Percentiles rank a stretch among this genome's conserved stretches.
Evolutionary conservation across 2,797 vertebrate genomes (phyloP).

Genomic region (Todus mexicanus): DNA sequence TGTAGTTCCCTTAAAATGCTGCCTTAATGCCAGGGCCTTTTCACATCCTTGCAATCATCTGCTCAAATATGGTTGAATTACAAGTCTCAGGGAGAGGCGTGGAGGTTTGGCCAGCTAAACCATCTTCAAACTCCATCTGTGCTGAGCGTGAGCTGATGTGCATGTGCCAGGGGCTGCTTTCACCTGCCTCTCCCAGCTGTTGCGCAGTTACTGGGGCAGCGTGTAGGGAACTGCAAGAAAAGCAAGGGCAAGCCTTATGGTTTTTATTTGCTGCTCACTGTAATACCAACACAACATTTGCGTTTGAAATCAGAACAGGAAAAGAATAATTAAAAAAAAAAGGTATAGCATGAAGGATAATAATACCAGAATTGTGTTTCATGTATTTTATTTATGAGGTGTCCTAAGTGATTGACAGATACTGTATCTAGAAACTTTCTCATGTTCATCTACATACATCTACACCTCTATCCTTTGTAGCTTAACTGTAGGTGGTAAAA

Average conservation of each 20-base stretch:
- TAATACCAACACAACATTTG: neutral
- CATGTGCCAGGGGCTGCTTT: neutral
- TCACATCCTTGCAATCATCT: neutral
- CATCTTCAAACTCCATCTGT: neutral
- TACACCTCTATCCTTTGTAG: neutral
- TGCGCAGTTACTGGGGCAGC: rapidly evolving
- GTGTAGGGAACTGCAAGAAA: neutral
- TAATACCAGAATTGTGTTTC: neutral
- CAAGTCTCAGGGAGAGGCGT: neutral
- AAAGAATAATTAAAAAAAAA: neutral
- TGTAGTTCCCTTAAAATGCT: neutral
- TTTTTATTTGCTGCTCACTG: neutral
- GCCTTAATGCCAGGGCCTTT: neutral
- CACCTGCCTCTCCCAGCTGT: neutral
- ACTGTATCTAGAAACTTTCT: neutral
- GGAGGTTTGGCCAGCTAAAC: neutral
- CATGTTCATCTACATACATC: neutral
- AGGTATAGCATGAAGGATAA: neutral
- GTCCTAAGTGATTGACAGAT: neutral
- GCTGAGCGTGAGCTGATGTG: neutral
- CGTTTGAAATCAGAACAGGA: neutral
- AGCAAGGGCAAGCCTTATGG: neutral
- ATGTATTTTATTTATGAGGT: neutral
- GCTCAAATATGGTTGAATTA: neutral
- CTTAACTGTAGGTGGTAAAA: neutral